Evolutionary conservation across 2,113 vertebrate genomes (phyloP).

Genomic region (Probosciger aterrimus): DNA sequence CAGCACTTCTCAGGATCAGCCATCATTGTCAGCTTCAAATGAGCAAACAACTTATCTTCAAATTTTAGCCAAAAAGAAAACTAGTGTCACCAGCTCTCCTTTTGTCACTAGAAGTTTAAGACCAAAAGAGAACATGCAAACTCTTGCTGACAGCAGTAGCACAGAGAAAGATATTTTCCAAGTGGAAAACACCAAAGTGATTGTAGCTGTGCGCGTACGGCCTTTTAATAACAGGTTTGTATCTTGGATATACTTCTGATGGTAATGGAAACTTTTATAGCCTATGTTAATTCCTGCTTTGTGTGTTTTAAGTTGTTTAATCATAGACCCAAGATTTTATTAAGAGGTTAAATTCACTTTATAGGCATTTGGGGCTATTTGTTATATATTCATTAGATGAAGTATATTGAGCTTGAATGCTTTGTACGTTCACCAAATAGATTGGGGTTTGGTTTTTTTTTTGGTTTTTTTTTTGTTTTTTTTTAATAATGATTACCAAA

Average conservation of each 20-base stretch:
- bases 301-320: background rate
- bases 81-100: background rate
- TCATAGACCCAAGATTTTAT: background rate
- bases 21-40: background rate
- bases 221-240: conserved; percentile 90
- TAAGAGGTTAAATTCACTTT: background rate
- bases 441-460: background rate
- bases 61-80: conserved; percentile 13
- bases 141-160: background rate
- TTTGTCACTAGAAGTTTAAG: background rate
- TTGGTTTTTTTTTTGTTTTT: background rate
- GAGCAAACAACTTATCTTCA: background rate
- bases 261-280: background rate
- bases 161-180: conserved; percentile 56
- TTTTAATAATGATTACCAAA: background rate
- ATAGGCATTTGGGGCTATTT: background rate
- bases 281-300: background rate
- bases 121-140: background rate
- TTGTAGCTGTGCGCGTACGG: conserved; percentile 86
- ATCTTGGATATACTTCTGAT: background rate
- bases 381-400: background rate
- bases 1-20: background rate
- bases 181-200: conserved; percentile 88
- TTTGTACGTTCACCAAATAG: background rate
- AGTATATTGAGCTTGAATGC: background rate